phyloP scores from a whole-genome alignment of 2,113 vertebrate species.

The Dascyllus trimaculatus region DNA sequence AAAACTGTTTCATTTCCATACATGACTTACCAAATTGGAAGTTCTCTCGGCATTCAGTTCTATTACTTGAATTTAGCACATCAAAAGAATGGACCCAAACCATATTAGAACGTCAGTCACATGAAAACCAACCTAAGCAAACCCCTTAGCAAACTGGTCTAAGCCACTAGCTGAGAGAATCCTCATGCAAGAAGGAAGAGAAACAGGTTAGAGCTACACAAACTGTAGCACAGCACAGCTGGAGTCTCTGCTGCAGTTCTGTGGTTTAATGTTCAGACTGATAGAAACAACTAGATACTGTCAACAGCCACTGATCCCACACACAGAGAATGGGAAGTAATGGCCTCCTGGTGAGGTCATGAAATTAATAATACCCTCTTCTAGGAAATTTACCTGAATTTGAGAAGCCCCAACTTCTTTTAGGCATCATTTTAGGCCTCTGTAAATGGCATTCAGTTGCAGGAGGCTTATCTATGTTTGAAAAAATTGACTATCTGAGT shows the following conservation, averaged over 20 bases:
- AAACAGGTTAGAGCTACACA: constrained; percentile 51
- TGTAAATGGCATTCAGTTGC: too few relatives aligned
- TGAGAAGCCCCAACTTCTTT: too few relatives aligned
- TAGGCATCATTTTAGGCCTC: too few relatives aligned
- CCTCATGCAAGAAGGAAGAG: constrained; percentile 63
- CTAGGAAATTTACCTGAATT: too few relatives aligned
- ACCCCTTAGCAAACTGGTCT: constrained; percentile 23
- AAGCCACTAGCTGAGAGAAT: constrained; percentile 25
- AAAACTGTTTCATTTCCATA: too few relatives aligned
- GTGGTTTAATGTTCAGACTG: constrained; percentile 39
- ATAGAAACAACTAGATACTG: constrained; percentile 41
- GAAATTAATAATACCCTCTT: too few relatives aligned
- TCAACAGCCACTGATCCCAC: constrained; percentile 27
- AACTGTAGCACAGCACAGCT: constrained; percentile 5
- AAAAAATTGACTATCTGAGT: too few relatives aligned
- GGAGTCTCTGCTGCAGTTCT: constrained; percentile 18
- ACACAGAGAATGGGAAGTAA: background rate
- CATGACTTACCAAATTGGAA: too few relatives aligned
- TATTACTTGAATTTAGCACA: background rate
- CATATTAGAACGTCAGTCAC: background rate
- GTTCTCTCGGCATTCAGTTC: too few relatives aligned
- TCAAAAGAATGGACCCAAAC: constrained; percentile 53
- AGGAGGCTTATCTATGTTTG: too few relatives aligned
- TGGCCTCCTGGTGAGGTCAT: background rate
- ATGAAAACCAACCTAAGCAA: constrained; percentile 15